Conservation (phyloP, 1,140 invertebrate species). For the Drosophila azteca region DNA sequence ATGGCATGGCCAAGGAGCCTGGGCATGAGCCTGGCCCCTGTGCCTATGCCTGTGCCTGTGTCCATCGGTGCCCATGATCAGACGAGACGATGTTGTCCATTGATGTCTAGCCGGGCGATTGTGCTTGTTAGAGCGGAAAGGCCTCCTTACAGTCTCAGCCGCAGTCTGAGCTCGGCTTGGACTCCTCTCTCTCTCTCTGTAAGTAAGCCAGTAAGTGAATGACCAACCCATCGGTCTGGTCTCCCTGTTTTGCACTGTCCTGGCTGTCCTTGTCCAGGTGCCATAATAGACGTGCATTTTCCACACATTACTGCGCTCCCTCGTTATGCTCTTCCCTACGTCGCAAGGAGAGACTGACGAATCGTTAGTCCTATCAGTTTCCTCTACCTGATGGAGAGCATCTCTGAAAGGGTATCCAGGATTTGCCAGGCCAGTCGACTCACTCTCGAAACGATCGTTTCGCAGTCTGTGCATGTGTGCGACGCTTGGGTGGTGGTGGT, state of each 20-base stretch:
- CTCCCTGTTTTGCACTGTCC: not conserved
- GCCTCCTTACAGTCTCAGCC: not conserved
- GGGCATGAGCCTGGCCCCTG: too few relatives aligned
- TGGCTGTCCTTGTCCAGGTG: slow-evolving; percentile 57
- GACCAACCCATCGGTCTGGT: slow-evolving; percentile 25
- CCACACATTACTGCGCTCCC: slow-evolving; percentile 58
- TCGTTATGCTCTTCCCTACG: slow-evolving; percentile 4
- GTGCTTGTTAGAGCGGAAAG: slow-evolving; percentile 69
- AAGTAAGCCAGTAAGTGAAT: slow-evolving; percentile 80
- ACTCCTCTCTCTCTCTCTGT: not conserved
- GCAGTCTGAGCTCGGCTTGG: not conserved
- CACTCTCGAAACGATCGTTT: slow-evolving; percentile 18
- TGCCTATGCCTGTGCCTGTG: too few relatives aligned
- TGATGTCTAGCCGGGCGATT: slow-evolving; percentile 73
- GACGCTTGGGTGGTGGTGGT: slow-evolving; percentile 41
- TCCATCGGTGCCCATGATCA: slow-evolving; percentile 46
- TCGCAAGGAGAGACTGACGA: too few relatives aligned
- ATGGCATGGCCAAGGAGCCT: slow-evolving; percentile 1
- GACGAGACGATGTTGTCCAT: slow-evolving; percentile 55
- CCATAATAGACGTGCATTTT: slow-evolving; percentile 77
- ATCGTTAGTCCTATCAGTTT: too few relatives aligned
- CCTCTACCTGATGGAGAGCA: too few relatives aligned
- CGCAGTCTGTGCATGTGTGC: slow-evolving; percentile 30
- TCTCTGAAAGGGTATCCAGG: slow-evolving; percentile 6
- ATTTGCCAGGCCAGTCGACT: too few relatives aligned